Base-by-base conservation (phyloP, 2,797 vertebrate species). In the Acanthiza pusilla region DNA sequence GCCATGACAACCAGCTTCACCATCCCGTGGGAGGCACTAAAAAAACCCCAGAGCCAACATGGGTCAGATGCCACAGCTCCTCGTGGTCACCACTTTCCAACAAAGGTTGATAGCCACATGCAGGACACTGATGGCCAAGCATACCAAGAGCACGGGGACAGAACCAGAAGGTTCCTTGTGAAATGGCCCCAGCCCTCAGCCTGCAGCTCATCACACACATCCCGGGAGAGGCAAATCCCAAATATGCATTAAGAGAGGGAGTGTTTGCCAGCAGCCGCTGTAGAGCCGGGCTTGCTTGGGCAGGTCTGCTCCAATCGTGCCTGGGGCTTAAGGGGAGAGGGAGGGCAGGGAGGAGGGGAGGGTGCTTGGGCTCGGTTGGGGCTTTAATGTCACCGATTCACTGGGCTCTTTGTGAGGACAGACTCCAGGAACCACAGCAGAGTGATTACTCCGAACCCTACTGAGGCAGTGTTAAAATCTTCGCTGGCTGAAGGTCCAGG, bases 301-400 rank as follows among this genome's bases (percentile, higher is more conserved):
- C 91, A 91, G 16, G 92, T 80, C 80, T 57, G 76, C 70, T 81
- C 62, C 0, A 40, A 61, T 60, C 1, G 2, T 12, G 55, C 48
- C 50, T 11, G 57, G 17, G 6, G 38, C 15, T 73, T 10, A 4
- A 32, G 32, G 77, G 13, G 14, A 30, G 47, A 70, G 40, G 53
- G 70, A 27, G 57, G 66, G 45, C 15, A 26, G 61, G 70, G 66
- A 36, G 58, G 6, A 8, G 42, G 62, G 54, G 62, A 62, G 34
- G 13, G 32, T 2, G 65, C 20, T 83, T 0, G 0, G 81, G 55
- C 48, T 36, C 3, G 0, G 9, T 21, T 29, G 32, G 60, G 45
- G 13, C 62, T 48, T 50, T 7, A 34, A 8, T 1, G 8, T 30
- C 54, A 36, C n/a, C 6, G 1, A 1, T 60, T n/a, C 53, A 3